Evolutionary conservation across 2,888 invertebrate species (phyloP), one percentile per base, ranked within the genome.

Genomic region (Criorhina ranunculi): DNA sequence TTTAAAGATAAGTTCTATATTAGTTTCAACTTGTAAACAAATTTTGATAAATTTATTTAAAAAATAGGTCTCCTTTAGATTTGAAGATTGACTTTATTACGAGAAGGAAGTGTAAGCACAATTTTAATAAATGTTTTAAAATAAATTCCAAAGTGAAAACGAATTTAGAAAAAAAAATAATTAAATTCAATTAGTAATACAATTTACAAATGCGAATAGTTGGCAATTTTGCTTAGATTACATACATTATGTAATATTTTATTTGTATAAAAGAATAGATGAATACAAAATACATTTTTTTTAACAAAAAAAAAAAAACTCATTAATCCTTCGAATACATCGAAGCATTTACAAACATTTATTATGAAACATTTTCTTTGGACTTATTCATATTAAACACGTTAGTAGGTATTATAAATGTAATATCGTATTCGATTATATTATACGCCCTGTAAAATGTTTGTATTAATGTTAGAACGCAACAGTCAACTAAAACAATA

Each of bases 201-300:
- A 59, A 59, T 57, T 57, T 11, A 40, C 57, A 59, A 59, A 59
- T 59, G 57, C 57, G 24, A n/a, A 40, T 59, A 35, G 19, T 59
- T 59, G 37, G 24, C 57, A 59, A 37, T n/a, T 12, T 59, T 40
- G 40, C 24, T 17, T 37, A 37, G 8, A 6, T 57, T 57, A 35
- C 9, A 6, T 57, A 17, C 4, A 11, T 19, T 57, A 11, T 57
- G 8, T 57, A 8, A 17, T 55, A 9, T 17, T 7, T 11, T 17
- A 35, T 8, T 37, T 12, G 11, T 37, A 15, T 57, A 17, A 57
- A 46, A 46, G 46, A 19, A 11, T 3, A 46, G 11, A 46, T 17
- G 7, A 33, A 55, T 55, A 55, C 12, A 55, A 57, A 17, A 40
- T 40, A 24, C 7, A 40, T 7, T 17, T 12, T 37, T 37, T 57